A percentile compares a stretch with the other conserved stretches of the same genome.
These are phyloP conservation scores for Tromatobia lineatoria DNA, from an alignment of 2,888 invertebrate genomes.

Conservation along the genomic window DNA sequence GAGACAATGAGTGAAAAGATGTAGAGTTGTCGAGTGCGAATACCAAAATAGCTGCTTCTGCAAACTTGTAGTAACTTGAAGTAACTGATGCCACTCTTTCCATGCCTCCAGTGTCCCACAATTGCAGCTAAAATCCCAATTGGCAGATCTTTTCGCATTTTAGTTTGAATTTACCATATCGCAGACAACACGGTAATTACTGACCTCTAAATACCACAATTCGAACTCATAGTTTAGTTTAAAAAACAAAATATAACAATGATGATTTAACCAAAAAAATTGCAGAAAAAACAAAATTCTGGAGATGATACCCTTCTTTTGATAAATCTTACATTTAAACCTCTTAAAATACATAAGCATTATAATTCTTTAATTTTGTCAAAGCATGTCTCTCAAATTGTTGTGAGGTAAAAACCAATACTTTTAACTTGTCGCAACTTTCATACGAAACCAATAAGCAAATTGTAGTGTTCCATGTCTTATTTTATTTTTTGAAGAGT, in stretches of 20 bases:
- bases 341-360: too few species aligned
- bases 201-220: constrained; percentile 18
- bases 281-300: neutral
- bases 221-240: neutral
- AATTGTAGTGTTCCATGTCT: too few species aligned
- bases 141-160: constrained; percentile 5
- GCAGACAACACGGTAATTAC: neutral
- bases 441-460: too few species aligned
- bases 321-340: too few species aligned
- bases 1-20: constrained; percentile 96
- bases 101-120: constrained; percentile 99
- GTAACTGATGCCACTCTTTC: constrained; percentile 98
- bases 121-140: constrained; percentile 89
- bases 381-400: too few species aligned
- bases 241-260: neutral
- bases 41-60: constrained; percentile 96
- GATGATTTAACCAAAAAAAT: neutral
- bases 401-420: too few species aligned
- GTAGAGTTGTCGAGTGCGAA: constrained; percentile 96
- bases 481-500: too few species aligned
- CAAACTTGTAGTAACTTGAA: constrained; percentile 97
- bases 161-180: neutral
- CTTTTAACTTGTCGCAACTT: too few species aligned
- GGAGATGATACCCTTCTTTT: too few species aligned
- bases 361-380: too few species aligned